Evolutionary conservation across 35 echinoderm and acorn worm genomes (phyloP).

Genomic region (Apostichopus californicus): DNA sequence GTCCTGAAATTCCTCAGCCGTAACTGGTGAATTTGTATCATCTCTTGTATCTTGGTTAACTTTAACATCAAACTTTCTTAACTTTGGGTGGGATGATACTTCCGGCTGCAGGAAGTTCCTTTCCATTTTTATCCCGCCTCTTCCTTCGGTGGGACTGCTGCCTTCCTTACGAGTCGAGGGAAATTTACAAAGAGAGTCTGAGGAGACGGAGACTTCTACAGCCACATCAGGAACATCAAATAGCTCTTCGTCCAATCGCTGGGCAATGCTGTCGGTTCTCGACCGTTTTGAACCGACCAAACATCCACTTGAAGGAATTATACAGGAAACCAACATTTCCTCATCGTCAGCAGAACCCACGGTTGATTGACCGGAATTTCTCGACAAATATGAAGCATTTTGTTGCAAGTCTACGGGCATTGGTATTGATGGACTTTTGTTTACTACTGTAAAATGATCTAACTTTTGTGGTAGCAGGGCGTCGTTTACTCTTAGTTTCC

Average conservation of each 20-base stretch:
- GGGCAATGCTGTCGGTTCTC: background rate
- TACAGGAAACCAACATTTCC: background rate
- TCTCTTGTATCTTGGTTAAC: no score
- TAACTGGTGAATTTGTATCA: no score
- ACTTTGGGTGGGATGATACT: background rate
- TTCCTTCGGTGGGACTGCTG: background rate
- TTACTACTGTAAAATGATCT: background rate
- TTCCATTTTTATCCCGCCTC: background rate
- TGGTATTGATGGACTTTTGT: background rate
- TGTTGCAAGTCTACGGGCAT: background rate
- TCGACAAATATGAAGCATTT: background rate
- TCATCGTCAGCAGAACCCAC: background rate
- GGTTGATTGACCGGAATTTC: background rate
- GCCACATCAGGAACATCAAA: background rate
- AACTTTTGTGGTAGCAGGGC: background rate
- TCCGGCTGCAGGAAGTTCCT: background rate
- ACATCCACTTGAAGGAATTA: background rate
- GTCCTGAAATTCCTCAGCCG: background rate
- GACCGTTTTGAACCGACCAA: background rate
- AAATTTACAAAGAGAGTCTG: background rate
- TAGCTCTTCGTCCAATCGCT: background rate
- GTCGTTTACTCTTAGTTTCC: background rate
- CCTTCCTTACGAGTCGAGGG: background rate
- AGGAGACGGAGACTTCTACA: background rate
- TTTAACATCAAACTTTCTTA: no score